Evolutionary conservation across 2,113 vertebrate species (phyloP), one percentile per base, ranked within the genome.

Genomic region (Corythoichthys intestinalis): DNA sequence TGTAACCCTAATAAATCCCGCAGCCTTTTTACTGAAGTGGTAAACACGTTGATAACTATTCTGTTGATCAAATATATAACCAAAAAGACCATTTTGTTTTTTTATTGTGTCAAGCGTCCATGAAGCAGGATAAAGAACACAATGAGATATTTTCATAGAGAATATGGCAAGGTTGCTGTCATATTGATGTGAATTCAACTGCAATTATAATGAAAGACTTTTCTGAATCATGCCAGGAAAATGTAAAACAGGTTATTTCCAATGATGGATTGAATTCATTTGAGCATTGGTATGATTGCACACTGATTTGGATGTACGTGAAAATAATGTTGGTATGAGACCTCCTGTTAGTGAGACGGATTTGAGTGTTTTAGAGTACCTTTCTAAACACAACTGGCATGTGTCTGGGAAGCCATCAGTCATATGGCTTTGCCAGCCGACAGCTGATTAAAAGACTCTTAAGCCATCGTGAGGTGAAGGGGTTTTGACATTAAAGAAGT

Each of bases 381-480:
- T 75, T 73, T 41, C 64, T 38, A 39, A 69, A 62, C 65, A 64
- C 52, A 67, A 58, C 57, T 12, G 46, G 14, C 34, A 38, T 47
- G 35, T 57, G 17, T 65, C 60, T 52, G 39, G 39, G 65, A 74
- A 67, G 35, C 75, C 72, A 72, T 78, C 67, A 68, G 73, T 80
- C 70, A 59, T 71, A 70, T 71, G 72, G 81, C 72, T 70, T 69
- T 62, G 28, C 52, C 67, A 67, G 70, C 83, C 83, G 69, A 62
- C 65, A 56, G 59, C 50, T 73, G 83, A 89, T 85, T 85, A 87
- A 85, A 86, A 84, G 80, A 85, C 83, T 87, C 84, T 86, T 90
- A 88, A 86, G 83, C 85, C 76, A 64, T 80, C 80, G 75, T 76
- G 69, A 74, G 75, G 59, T 39, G 72, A 67, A 70, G 72, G 70